A percentile compares a stretch with the other conserved stretches of the same genome.
These are phyloP conservation scores for Heliconius ethilla DNA, from an alignment of 2,888 invertebrate species.

Conservation along the genomic window DNA sequence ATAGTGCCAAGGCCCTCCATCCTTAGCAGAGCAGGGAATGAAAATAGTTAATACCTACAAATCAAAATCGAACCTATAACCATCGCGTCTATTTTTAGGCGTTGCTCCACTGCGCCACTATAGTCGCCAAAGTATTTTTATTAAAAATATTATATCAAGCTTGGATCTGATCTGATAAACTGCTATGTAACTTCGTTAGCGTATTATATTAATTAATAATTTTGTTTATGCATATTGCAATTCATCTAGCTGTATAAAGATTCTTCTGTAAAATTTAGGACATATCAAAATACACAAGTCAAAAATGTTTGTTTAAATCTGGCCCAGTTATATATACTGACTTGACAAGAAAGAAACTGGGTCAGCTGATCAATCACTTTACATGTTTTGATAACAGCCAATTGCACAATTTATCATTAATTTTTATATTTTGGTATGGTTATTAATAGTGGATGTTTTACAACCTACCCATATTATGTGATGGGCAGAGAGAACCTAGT, in stretches of 20 bases:
- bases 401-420: constrained; percentile 64
- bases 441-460: background rate
- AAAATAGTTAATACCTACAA: background rate
- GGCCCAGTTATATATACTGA: constrained; percentile 71
- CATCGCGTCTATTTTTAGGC: background rate
- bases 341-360: constrained; percentile 66
- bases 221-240: background rate
- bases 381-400: constrained; percentile 61
- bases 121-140: background rate
- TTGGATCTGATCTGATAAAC: background rate
- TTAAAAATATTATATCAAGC: background rate
- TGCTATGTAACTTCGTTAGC: no score
- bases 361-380: constrained; percentile 73
- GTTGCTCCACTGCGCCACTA: background rate
- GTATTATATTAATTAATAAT: no score
- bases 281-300: constrained; percentile 33
- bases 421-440: background rate
- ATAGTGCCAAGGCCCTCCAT: no score
- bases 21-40: background rate
- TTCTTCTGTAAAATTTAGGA: constrained; percentile 26
- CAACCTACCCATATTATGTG: background rate
- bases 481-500: background rate
- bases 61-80: background rate
- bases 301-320: constrained; percentile 52
- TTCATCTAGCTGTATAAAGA: constrained; percentile 4